phyloP scores from a whole-genome alignment of 2,113 vertebrate species.

The Hypomesus transpacificus region DNA sequence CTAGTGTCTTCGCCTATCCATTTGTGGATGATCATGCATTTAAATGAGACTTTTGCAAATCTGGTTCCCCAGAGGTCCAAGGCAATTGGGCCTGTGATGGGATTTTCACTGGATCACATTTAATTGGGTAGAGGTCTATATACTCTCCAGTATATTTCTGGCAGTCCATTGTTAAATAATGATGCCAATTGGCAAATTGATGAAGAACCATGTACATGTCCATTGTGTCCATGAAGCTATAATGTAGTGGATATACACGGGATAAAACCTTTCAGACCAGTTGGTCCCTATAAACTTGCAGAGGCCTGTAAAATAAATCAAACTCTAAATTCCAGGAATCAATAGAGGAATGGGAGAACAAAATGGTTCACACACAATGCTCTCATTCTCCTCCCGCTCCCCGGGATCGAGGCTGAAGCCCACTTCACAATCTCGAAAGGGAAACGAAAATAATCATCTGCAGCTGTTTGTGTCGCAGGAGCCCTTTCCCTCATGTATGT shows the following conservation, averaged over 20 bases:
- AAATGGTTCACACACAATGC: slow-evolving; percentile 33
- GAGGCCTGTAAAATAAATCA: slow-evolving; percentile 49
- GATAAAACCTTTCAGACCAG: slow-evolving; percentile 35
- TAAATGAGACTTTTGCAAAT: slow-evolving; percentile 17
- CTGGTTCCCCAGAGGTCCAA: slow-evolving; percentile 15
- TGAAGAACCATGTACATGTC: slow-evolving; percentile 2
- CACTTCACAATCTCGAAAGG: slow-evolving; percentile 30
- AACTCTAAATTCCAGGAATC: slow-evolving; percentile 39
- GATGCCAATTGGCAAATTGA: slow-evolving; percentile 39
- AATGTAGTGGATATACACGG: slow-evolving; percentile 26
- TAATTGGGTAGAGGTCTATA: slow-evolving; percentile 16
- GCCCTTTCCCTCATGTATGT: slow-evolving; percentile 17
- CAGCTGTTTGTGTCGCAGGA: slow-evolving; percentile 41
- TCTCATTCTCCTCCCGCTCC: slow-evolving; percentile 16
- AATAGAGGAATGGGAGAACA: slow-evolving; percentile 45
- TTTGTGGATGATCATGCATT: slow-evolving; percentile 27
- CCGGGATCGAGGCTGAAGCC: neutral
- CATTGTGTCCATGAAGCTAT: slow-evolving; percentile 18
- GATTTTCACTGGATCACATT: neutral
- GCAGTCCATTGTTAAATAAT: slow-evolving; percentile 32
- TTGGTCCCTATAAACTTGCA: slow-evolving; percentile 26
- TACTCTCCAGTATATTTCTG: slow-evolving; percentile 23
- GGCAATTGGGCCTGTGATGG: slow-evolving; percentile 19
- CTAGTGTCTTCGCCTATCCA: slow-evolving; percentile 19
- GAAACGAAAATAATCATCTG: slow-evolving; percentile 47